Base-by-base conservation (phyloP, 2,113 vertebrate species). In the Malurus alboscapulatus region DNA sequence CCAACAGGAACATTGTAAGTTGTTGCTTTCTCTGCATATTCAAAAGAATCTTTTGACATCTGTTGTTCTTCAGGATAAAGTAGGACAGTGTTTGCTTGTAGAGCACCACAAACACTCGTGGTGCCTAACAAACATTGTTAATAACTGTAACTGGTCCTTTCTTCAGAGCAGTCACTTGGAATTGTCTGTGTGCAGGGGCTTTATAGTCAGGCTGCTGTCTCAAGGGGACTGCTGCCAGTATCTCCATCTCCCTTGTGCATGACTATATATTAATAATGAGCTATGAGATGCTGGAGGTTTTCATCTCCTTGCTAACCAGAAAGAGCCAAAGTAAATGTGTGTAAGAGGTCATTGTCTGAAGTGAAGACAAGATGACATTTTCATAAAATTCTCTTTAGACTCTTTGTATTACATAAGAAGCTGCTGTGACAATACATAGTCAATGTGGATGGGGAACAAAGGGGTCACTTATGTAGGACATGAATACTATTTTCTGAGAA, bases 251-350 rank as follows among this genome's bases (percentile, higher is more conserved):
- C 65, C 55, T 51, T 74, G n/a, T 72, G 66, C 69, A 47, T 55
- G 50, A 54, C 74, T 78, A 51, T 91, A 62, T 93, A 48, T 95
- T 93, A 89, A 89, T 89, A 93, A 96, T 85, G 51, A 93, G 63
- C 74, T 85, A 20, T 30, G 78, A 92, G 75, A 76, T 94, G 62
- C 68, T 34, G 42, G 74, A 82, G 74, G 82, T 85, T 83, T 89
- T 89, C 16, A 54, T 89, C 71, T 88, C 65, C 40, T 92, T 6
- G 4, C 88, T 91, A 89, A 85, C 0, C 2, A 91, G 84, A 69
- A 89, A 92, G 92, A 91, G 74, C 54, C 66, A 76, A 79, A 94
- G 77, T 80, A 92, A 82, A 82, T 8, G 7, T 26, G 36, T 61
- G 42, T 82, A 73, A 89, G 50, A 82, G 54, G 76, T 91, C 59